A percentile compares a stretch with the other conserved stretches of the same genome.
Evolutionary conservation across 2,113 vertebrate species (phyloP).

Genomic region (Choloepus hoffmanni): DNA sequence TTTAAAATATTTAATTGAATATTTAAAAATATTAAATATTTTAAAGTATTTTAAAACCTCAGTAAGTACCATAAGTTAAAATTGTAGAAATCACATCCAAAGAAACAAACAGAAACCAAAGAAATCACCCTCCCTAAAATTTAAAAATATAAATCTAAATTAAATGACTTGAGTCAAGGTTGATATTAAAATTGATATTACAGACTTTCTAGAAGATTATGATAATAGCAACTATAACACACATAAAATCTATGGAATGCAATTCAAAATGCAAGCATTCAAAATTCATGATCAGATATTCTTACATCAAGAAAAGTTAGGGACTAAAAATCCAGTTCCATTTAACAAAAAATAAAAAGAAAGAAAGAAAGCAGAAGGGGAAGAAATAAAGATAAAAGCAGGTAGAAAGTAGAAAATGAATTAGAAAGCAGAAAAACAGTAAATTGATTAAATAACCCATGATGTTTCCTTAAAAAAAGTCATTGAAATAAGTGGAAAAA

Average conservation of each 20-base stretch:
- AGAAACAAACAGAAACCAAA: neutral
- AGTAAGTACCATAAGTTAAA: neutral
- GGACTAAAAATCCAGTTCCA: neutral
- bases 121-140: neutral
- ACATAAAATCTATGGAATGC: neutral
- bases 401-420: neutral
- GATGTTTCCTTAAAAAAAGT: neutral
- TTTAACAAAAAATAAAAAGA: neutral
- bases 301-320: neutral
- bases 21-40: no score
- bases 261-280: neutral
- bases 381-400: neutral
- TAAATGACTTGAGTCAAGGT: neutral
- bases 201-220: neutral
- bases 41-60: neutral
- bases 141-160: neutral
- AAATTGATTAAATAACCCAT: neutral
- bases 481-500: neutral
- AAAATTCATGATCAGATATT: neutral
- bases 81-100: neutral
- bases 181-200: neutral
- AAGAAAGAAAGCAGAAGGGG: neutral
- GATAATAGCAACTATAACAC: neutral
- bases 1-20: neutral
- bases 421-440: neutral